These are phyloP conservation scores for Falco concolor DNA, from an alignment of 2,797 vertebrate species.

Conservation along the genomic window DNA sequence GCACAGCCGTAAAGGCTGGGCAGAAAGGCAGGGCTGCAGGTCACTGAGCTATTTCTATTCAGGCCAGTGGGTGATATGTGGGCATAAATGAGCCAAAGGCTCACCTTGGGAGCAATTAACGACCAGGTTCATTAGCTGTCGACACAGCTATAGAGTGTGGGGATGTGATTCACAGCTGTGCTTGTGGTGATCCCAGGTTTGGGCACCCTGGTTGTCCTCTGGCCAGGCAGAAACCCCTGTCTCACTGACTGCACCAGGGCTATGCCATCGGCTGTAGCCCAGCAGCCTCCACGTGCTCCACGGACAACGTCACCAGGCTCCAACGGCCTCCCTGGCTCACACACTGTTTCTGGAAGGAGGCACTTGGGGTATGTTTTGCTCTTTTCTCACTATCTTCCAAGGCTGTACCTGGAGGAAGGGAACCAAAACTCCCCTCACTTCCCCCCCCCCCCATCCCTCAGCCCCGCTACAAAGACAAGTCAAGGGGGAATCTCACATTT, in stretches of 20 bases:
- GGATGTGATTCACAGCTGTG: not conserved
- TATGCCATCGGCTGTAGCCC: rapidly evolving
- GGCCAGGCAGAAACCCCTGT: rapidly evolving
- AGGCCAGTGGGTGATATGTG: rapidly evolving
- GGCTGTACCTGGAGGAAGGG: not conserved
- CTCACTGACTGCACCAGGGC: not conserved
- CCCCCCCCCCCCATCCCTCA: not conserved
- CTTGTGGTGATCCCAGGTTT: not conserved
- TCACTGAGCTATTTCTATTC: not conserved
- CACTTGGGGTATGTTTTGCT: rapidly evolving
- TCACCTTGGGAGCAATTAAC: not conserved
- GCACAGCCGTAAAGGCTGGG: not conserved
- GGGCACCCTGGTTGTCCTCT: not conserved
- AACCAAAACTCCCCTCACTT: not conserved
- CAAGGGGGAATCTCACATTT: not conserved
- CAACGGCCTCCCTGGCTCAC: not conserved
- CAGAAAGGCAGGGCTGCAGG: not conserved
- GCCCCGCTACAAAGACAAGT: not conserved
- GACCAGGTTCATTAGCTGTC: not conserved
- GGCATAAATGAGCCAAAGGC: not conserved
- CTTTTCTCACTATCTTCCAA: not conserved
- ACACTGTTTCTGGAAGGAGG: not conserved
- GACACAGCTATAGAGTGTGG: not conserved
- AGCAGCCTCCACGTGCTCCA: not conserved
- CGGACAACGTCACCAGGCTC: not conserved